Evolutionary conservation across 2,888 invertebrate species (phyloP).

Genomic region (Adelphocoris suturalis): DNA sequence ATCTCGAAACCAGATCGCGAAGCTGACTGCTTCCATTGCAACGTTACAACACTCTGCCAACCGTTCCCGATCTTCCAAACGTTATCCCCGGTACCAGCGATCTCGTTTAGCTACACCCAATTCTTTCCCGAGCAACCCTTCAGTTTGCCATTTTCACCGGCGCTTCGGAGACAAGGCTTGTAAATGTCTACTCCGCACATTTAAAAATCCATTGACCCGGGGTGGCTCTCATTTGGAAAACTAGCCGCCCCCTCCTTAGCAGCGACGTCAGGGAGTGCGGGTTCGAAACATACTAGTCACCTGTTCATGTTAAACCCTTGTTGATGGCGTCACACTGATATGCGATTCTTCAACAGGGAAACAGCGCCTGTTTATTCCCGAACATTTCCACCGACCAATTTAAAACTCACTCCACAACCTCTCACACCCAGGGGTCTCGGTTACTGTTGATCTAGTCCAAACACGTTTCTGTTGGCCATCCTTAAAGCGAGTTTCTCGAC

Average conservation of each 20-base stretch:
- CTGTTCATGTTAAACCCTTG: no score
- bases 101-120: background rate
- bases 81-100: background rate
- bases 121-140: no score
- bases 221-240: constrained; percentile 16
- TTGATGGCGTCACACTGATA: no score
- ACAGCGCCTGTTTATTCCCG: no score
- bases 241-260: no score
- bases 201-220: constrained; percentile 4
- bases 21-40: no score
- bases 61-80: background rate
- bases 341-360: no score
- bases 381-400: no score
- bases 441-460: background rate
- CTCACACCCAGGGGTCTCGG: constrained; percentile 29
- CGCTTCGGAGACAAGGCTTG: constrained; percentile 11
- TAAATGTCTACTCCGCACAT: background rate
- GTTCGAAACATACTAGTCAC: no score
- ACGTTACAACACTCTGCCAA: background rate
- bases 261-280: no score
- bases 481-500: background rate
- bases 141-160: constrained; percentile 5
- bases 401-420: no score
- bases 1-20: background rate
- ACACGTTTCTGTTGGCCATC: constrained; percentile 49